Conservation (phyloP, 2,797 vertebrate genomes). For the Stomatorhinus walkeri region DNA sequence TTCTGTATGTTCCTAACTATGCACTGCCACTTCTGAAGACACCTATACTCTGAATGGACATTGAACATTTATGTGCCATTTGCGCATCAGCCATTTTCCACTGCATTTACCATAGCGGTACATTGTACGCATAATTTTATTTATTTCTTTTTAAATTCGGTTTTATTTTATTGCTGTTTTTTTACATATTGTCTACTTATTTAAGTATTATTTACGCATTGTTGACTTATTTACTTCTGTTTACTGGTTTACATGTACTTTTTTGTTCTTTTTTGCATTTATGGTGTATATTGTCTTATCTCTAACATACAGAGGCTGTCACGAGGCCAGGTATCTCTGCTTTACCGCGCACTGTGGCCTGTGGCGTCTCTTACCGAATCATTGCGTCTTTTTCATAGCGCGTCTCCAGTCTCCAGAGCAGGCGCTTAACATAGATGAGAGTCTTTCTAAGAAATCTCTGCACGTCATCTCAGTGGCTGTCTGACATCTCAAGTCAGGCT, state of each 20-base stretch:
- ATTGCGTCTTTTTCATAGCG: neutral
- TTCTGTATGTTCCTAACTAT: too few relatives aligned
- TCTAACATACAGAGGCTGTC: neutral
- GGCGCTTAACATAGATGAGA: neutral
- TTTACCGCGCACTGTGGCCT: neutral
- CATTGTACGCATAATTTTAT: neutral
- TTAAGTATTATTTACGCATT: neutral
- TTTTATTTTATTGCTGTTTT: neutral
- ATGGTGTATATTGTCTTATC: neutral
- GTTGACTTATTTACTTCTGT: neutral
- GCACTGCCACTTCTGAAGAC: neutral
- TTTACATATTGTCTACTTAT: neutral
- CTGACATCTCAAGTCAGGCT: neutral
- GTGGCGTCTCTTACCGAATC: neutral
- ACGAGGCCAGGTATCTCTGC: neutral
- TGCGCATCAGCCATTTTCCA: neutral
- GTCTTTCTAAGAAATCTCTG: slow-evolving; percentile 8
- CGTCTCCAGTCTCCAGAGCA: slow-evolving; percentile 1
- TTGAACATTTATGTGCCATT: neutral
- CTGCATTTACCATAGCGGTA: neutral
- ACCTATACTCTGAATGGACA: neutral
- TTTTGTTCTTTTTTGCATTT: neutral
- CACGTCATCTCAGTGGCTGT: neutral
- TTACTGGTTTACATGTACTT: neutral
- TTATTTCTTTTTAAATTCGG: neutral